Base-by-base conservation (phyloP, 2,888 invertebrate species). In the Serripes groenlandicus region DNA sequence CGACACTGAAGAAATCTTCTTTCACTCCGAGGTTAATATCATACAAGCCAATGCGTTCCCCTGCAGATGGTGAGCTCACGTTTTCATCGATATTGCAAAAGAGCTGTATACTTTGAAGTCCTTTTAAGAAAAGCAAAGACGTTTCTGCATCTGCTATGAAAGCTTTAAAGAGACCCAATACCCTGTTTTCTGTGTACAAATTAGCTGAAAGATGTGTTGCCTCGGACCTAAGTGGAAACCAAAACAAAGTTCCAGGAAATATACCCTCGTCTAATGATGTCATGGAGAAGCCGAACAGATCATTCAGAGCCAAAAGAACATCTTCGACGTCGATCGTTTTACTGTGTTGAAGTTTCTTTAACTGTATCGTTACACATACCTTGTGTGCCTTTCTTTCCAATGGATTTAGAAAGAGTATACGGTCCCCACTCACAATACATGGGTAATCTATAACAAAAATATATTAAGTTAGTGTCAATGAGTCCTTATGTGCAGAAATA, bases 211-310 rank as follows among this genome's bases (percentile, higher is more conserved):
- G 75, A 7, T 83, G 80, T 7, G 92, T 91, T 23, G 78, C 28
- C 37, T 60, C 60, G 11, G 80, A 68, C n/a, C 93, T 85, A 9
- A 93, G 81, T 15, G 93, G 93, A 75, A 93, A 93, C 85, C 93
- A 87, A 70, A 93, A 93, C 66, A 93, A 32, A 7, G 93, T 92
- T 18, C 92, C 93, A 15, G 86, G 42, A 72, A 85, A 93, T 69
- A 70, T 75, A 7, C 91, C 89, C 7, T 74, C 69, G 3, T 83
- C 68, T 23, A 90, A 73, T 0, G 73, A 66, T 23, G 78, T 76
- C 18, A 69, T 56, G 15, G 56, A 34, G 52, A 87, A 83, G 5
- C 87, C 90, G 80, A 93, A 92, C 4, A 87, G 64, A 2, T 80
- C 88, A 11, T 80, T 52, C 66, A 91, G 87, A 4, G 91, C 89